Evolutionary conservation across 2,797 vertebrate species (phyloP).

Genomic region (Ctenopoma kingsleyae): DNA sequence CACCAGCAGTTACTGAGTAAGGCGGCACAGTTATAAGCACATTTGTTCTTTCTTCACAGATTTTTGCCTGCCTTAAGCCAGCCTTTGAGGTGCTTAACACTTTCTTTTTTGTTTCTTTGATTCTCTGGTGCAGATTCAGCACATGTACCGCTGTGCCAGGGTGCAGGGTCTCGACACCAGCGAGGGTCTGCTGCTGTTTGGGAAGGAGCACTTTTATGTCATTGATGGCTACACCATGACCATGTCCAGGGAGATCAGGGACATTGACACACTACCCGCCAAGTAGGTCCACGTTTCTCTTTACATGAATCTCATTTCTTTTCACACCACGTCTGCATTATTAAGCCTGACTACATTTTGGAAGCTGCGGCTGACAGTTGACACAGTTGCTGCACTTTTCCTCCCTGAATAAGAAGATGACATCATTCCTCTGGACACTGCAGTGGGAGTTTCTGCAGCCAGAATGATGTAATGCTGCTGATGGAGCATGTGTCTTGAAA

Average conservation of each 20-base stretch:
- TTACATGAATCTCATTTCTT: neutral
- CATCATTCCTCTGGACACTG: slow-evolving; percentile 53
- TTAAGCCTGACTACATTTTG: neutral
- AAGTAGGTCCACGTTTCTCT: slow-evolving; percentile 85
- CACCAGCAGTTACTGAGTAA: neutral
- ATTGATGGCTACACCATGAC: slow-evolving; percentile 99
- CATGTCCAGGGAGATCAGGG: slow-evolving; percentile 94
- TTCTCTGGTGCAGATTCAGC: slow-evolving; percentile 90
- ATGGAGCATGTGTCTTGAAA: slow-evolving; percentile 36
- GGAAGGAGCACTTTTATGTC: slow-evolving; percentile 99
- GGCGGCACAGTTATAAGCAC: neutral
- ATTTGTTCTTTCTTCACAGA: too few species aligned
- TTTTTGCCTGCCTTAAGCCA: neutral
- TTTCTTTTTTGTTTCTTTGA: neutral
- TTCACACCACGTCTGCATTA: neutral
- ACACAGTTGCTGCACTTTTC: neutral
- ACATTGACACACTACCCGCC: slow-evolving; percentile 95
- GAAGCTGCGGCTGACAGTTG: neutral
- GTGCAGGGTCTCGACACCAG: slow-evolving; percentile 98
- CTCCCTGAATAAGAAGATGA: slow-evolving; percentile 39
- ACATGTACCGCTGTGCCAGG: slow-evolving; percentile 98
- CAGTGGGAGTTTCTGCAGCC: slow-evolving; percentile 50
- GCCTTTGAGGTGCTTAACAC: neutral
- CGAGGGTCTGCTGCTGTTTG: slow-evolving; percentile 96
- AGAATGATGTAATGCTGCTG: slow-evolving; percentile 64